phyloP scores from a whole-genome alignment of 2,888 invertebrate species.

The Augochlorella aurata region DNA sequence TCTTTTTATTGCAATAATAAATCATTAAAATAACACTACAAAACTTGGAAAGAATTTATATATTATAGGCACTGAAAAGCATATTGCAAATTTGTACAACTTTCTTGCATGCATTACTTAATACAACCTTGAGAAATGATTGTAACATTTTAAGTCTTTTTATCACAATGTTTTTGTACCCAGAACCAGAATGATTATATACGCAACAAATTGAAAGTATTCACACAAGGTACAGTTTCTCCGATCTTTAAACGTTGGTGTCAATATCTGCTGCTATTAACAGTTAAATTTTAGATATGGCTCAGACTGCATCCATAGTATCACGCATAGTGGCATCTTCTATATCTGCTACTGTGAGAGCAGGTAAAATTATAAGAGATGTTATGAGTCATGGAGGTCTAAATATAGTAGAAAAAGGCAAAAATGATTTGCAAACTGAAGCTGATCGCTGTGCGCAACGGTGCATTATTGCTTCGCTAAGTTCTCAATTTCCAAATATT shows the following conservation, averaged over 20 bases:
- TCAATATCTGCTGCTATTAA: slow-evolving; percentile 4
- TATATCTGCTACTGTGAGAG: slow-evolving; percentile 90
- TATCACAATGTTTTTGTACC: slow-evolving; percentile 20
- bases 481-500: slow-evolving; percentile 91
- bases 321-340: slow-evolving; percentile 90
- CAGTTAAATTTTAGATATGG: slow-evolving; percentile 82
- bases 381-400: slow-evolving; percentile 94
- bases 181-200: background rate
- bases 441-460: slow-evolving; percentile 97
- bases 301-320: slow-evolving; percentile 86
- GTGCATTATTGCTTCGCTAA: slow-evolving; percentile 94
- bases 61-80: background rate
- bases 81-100: background rate
- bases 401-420: slow-evolving; percentile 96
- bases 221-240: background rate
- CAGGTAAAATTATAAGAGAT: slow-evolving; percentile 95
- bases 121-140: slow-evolving; percentile 34
- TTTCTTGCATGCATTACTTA: background rate
- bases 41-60: background rate
- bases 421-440: slow-evolving; percentile 98
- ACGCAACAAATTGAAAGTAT: slow-evolving; percentile 17
- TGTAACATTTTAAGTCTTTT: slow-evolving; percentile 41
- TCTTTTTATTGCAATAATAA: background rate
- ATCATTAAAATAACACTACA: background rate
- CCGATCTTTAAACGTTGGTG: background rate